Evolutionary conservation across 2,888 invertebrate genomes (phyloP).

Genomic region (Drosophila dives): DNA sequence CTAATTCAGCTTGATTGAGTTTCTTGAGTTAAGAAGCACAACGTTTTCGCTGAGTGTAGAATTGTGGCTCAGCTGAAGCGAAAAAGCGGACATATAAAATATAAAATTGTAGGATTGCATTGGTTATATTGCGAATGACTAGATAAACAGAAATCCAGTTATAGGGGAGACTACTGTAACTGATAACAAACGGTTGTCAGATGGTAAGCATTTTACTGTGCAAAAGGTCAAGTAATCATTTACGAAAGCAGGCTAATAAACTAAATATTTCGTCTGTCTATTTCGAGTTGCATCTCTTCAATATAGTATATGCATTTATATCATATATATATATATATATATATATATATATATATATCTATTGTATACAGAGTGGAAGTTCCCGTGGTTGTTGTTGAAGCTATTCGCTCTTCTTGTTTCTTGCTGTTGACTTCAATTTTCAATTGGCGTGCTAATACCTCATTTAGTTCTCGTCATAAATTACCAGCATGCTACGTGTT

Average conservation of each 20-base stretch:
- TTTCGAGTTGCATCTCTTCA: slow-evolving; percentile 1
- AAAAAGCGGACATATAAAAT: slow-evolving; percentile 21
- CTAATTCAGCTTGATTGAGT: neutral
- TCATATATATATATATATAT: neutral
- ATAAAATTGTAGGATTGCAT: slow-evolving; percentile 58
- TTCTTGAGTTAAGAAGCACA: neutral
- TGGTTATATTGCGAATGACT: no score
- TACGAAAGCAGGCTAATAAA: neutral
- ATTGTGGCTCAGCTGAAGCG: neutral
- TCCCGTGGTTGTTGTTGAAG: neutral
- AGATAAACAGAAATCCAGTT: neutral
- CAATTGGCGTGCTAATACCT: slow-evolving; percentile 84
- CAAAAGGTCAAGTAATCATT: neutral
- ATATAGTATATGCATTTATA: neutral
- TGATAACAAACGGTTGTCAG: no score
- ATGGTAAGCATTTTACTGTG: neutral
- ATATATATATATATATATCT: neutral
- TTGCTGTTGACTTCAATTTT: slow-evolving; percentile 65
- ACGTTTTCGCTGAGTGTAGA: neutral
- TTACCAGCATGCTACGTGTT: slow-evolving; percentile 57
- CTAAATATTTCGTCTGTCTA: slow-evolving; percentile 4
- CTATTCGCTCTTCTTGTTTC: slow-evolving; percentile 13
- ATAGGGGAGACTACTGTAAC: no score
- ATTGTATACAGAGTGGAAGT: neutral
- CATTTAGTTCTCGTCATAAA: slow-evolving; percentile 82